phyloP scores from a whole-genome alignment of 1,140 invertebrate species.

The Hirudo medicinalis region DNA sequence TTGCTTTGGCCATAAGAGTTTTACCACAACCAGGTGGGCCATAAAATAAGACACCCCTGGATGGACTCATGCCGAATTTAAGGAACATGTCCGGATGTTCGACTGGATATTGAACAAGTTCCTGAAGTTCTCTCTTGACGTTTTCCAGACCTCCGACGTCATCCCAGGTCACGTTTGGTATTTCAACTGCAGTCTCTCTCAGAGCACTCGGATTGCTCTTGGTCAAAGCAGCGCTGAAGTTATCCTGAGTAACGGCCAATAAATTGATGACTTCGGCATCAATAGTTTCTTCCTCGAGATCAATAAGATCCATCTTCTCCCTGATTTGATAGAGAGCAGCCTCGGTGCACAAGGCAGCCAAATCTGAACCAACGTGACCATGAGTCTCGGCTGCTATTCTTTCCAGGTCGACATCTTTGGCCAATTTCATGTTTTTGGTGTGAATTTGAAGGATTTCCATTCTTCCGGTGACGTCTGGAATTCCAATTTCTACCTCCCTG shows the following conservation, averaged over 20 bases:
- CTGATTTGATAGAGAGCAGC: slow-evolving; percentile 98
- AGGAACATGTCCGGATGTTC: slow-evolving; percentile 65
- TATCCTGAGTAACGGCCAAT: slow-evolving; percentile 94
- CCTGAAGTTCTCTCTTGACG: slow-evolving; percentile 92
- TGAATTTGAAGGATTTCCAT: slow-evolving; percentile 94
- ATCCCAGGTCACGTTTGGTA: slow-evolving; percentile 90
- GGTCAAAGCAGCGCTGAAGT: slow-evolving; percentile 90
- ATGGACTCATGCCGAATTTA: slow-evolving; percentile 63
- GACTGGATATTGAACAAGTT: slow-evolving; percentile 92
- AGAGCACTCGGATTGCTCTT: slow-evolving; percentile 95
- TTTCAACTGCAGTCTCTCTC: slow-evolving; percentile 93
- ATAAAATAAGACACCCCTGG: slow-evolving; percentile 69
- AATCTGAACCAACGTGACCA: slow-evolving; percentile 94
- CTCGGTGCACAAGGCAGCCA: slow-evolving; percentile 95
- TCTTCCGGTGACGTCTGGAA: slow-evolving; percentile 92
- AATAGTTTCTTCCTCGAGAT: slow-evolving; percentile 96
- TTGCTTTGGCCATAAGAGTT: slow-evolving; percentile 74
- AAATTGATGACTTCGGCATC: slow-evolving; percentile 95
- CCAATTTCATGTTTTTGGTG: slow-evolving; percentile 98
- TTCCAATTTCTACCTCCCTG: slow-evolving; percentile 97
- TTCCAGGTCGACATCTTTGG: slow-evolving; percentile 93
- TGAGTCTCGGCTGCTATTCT: slow-evolving; percentile 88
- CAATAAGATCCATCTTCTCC: slow-evolving; percentile 99
- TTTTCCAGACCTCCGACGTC: slow-evolving; percentile 92
- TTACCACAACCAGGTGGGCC: slow-evolving; percentile 88